Percentiles rank a stretch among this genome's conserved stretches.
Conservation (phyloP, 30 jellyfish, hydroid and myxozoan genomes). For the Pelagia noctiluca region DNA sequence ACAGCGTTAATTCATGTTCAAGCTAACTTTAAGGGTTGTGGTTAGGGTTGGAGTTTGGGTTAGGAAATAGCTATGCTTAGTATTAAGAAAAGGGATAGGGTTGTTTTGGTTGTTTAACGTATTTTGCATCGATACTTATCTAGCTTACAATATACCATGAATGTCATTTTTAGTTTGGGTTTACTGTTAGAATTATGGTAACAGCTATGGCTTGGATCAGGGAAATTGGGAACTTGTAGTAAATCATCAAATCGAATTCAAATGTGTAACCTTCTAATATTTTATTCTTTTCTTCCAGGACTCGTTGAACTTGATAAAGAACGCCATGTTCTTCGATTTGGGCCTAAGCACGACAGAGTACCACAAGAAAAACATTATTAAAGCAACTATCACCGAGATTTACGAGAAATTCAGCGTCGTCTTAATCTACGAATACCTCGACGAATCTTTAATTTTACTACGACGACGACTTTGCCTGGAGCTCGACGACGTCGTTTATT, state of each 20-base stretch:
- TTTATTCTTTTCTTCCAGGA: constrained; percentile 67
- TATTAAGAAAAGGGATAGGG: no score
- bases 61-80: no score
- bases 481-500: constrained; percentile 84
- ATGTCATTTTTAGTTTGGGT: no score
- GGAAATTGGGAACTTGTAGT: not conserved
- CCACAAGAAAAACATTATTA: constrained; percentile 83
- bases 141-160: no score
- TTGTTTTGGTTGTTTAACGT: no score
- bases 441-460: constrained; percentile 85
- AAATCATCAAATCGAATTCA: not conserved
- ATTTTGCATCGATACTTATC: no score
- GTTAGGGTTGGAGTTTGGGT: no score
- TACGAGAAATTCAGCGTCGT: constrained; percentile 89
- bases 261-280: no score
- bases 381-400: constrained; percentile 88
- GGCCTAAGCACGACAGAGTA: constrained; percentile 98
- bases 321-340: constrained; percentile 95
- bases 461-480: constrained; percentile 91
- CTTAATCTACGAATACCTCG: constrained; percentile 88
- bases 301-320: constrained; percentile 86
- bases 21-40: no score
- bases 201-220: no score
- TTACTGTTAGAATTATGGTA: no score
- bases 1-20: no score